Conservation (phyloP, 2,797 vertebrate genomes). For the Centropyge bicolor region DNA sequence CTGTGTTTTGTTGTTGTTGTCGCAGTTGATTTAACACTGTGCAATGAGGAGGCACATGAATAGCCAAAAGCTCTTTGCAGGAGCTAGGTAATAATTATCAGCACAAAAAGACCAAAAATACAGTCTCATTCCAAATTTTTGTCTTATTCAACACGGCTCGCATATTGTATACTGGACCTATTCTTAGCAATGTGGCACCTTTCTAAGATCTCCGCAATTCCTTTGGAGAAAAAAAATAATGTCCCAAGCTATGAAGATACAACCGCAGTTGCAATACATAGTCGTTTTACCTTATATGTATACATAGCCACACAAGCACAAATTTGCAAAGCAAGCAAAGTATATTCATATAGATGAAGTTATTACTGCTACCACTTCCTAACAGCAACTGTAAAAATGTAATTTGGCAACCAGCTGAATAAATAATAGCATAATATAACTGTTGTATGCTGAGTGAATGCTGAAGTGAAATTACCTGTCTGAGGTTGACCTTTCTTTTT, state of each 20-base stretch:
- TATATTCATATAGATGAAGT: too few species aligned
- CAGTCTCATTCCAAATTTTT: not conserved
- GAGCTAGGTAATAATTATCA: slow-evolving; percentile 34
- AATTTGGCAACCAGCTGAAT: not conserved
- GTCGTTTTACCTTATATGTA: not conserved
- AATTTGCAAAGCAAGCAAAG: too few species aligned
- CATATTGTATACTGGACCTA: not conserved
- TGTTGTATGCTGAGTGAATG: not conserved
- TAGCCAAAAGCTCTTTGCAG: slow-evolving; percentile 23
- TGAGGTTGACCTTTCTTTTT: slow-evolving; percentile 62
- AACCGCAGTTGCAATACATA: not conserved
- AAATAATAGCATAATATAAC: not conserved
- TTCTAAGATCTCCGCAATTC: not conserved
- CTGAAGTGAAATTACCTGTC: slow-evolving; percentile 55
- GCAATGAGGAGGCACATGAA: slow-evolving; percentile 19
- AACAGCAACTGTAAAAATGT: too few species aligned
- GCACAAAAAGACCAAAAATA: slow-evolving; percentile 6
- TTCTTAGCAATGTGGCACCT: not conserved
- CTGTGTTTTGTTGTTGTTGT: slow-evolving; percentile 15
- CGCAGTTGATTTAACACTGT: slow-evolving; percentile 28
- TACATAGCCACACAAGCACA: not conserved
- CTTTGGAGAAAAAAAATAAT: not conserved
- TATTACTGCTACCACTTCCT: too few species aligned
- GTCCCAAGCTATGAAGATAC: not conserved
- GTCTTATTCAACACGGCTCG: not conserved